Percentiles rank a stretch among this genome's conserved stretches.
Conservation (phyloP, 92 coral and sea anemone genomes). For the Phenganax stokvisi region DNA sequence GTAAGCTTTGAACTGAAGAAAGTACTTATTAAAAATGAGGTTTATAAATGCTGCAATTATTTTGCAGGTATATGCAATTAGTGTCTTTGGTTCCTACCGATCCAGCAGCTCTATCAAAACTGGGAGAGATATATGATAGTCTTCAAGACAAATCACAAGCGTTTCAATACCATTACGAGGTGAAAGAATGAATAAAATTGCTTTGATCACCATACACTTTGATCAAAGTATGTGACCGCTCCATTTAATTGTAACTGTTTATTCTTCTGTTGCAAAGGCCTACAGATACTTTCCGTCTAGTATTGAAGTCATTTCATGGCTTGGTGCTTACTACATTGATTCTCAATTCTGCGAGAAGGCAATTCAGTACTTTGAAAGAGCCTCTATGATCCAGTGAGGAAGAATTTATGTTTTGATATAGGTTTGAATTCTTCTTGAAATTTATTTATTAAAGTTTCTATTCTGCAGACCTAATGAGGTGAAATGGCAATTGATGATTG, state of each 20-base stretch:
- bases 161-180: slow-evolving; percentile 97
- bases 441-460: not conserved
- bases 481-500: slow-evolving; percentile 98
- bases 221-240: not conserved
- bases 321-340: slow-evolving; percentile 98
- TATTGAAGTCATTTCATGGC: slow-evolving; percentile 96
- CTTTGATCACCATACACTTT: not conserved
- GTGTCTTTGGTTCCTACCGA: slow-evolving; percentile 95
- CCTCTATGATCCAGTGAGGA: slow-evolving; percentile 92
- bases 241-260: not conserved
- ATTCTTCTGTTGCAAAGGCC: slow-evolving; percentile 40
- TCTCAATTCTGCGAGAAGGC: slow-evolving; percentile 99
- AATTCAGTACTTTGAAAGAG: slow-evolving; percentile 93
- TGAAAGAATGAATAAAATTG: not conserved
- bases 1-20: slow-evolving; percentile 39
- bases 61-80: slow-evolving; percentile 95
- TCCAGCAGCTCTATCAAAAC: slow-evolving; percentile 82
- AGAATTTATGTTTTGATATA: not conserved
- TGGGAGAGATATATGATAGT: slow-evolving; percentile 90
- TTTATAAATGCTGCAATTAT: not conserved
- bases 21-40: not conserved
- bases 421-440: not conserved
- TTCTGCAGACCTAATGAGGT: slow-evolving; percentile 86
- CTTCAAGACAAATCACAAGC: slow-evolving; percentile 98
- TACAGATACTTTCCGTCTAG: slow-evolving; percentile 92